Evolutionary conservation across 2,888 invertebrate species (phyloP).

Genomic region (Campoletis raptor): DNA sequence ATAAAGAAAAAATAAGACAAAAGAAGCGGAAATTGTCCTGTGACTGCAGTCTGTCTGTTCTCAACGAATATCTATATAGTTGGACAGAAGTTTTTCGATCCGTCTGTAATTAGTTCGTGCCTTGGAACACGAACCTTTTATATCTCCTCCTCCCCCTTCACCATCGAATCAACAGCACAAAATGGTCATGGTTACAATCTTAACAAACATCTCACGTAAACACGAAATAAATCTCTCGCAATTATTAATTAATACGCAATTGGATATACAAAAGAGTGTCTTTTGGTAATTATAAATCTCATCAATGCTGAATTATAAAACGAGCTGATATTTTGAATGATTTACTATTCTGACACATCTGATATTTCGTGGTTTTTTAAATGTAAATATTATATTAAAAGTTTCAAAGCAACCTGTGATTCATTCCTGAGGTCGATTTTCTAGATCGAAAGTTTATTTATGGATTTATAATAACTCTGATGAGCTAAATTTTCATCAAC

Average conservation of each 20-base stretch:
- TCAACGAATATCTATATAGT: constrained; percentile 17
- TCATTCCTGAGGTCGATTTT: background rate
- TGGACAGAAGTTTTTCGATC: constrained; percentile 68
- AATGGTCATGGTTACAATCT: constrained; percentile 63
- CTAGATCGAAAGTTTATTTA: background rate
- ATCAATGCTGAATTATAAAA: background rate
- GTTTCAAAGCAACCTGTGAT: background rate
- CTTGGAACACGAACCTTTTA: constrained; percentile 65
- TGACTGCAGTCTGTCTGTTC: constrained; percentile 58
- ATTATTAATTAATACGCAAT: constrained; percentile 28
- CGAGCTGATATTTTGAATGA: background rate
- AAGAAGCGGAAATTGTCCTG: constrained; percentile 59
- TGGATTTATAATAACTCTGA: background rate
- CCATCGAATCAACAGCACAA: constrained; percentile 53
- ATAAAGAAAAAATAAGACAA: constrained; percentile 24
- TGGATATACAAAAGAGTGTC: background rate
- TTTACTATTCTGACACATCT: background rate
- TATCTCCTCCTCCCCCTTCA: background rate
- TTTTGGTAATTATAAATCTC: constrained; percentile 8
- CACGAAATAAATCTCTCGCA: constrained; percentile 49
- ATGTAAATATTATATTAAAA: background rate
- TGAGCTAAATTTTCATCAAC: background rate
- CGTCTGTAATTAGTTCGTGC: constrained; percentile 69
- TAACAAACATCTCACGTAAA: constrained; percentile 54
- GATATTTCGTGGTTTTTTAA: background rate